These are phyloP conservation scores for Ammospiza nelsoni DNA, from an alignment of 2,113 vertebrate species.

Conservation along the genomic window DNA sequence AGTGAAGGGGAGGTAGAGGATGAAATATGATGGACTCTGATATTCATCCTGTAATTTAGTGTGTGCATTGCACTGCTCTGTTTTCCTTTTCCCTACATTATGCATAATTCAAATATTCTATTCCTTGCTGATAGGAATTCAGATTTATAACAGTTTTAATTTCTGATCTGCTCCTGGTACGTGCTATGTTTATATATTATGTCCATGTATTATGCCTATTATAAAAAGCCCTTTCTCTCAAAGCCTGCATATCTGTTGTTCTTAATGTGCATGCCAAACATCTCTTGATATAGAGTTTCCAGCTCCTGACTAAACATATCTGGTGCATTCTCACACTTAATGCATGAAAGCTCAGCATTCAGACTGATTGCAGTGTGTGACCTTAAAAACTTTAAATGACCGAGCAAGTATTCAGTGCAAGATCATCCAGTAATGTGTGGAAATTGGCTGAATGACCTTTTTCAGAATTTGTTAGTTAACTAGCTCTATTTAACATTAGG, in stretches of 20 bases:
- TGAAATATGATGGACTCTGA: constrained; percentile 6
- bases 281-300: background rate
- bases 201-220: background rate
- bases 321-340: background rate
- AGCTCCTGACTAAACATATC: background rate
- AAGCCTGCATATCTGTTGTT: background rate
- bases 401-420: background rate
- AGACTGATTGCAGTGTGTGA: background rate
- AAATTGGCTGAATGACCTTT: background rate
- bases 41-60: constrained; percentile 2
- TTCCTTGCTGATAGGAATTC: background rate
- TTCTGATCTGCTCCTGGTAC: background rate
- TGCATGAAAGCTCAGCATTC: background rate
- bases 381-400: background rate
- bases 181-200: background rate
- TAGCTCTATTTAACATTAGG: background rate
- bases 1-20: background rate
- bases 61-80: background rate
- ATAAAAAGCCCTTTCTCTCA: background rate
- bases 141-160: constrained; percentile 49
- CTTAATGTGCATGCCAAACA: background rate
- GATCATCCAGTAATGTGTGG: background rate
- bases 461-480: background rate
- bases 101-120: constrained; percentile 15
- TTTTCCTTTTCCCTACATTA: background rate